These are phyloP conservation scores for Agrochola macilenta DNA, from an alignment of 2,888 invertebrate genomes.

Conservation along the genomic window DNA sequence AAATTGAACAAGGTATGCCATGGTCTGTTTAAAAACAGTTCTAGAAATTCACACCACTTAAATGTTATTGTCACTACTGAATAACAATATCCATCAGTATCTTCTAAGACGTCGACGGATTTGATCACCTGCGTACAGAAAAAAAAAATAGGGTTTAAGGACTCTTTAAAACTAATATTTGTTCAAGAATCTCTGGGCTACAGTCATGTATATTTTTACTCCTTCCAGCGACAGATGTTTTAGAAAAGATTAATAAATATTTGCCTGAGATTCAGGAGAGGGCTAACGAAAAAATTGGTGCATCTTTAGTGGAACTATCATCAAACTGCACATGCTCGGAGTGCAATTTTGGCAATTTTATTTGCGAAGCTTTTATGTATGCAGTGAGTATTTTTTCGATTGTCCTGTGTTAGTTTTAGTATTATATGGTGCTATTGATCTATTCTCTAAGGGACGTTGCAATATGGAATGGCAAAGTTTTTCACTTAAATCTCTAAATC, in stretches of 20 bases:
- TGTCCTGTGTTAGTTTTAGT: neutral
- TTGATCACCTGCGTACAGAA: neutral
- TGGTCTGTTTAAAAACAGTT: neutral
- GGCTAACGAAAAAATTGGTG: constrained; percentile 38
- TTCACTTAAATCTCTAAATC: neutral
- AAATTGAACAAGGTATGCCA: constrained; percentile 91
- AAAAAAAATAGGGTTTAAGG: neutral
- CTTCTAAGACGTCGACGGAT: neutral
- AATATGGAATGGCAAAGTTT: neutral
- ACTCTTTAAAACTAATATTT: neutral
- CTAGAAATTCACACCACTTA: neutral
- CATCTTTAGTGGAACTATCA: constrained; percentile 25
- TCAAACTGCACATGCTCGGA: constrained; percentile 41
- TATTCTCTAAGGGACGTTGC: no score
- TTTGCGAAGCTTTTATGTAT: constrained; percentile 44
- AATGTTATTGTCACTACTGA: neutral
- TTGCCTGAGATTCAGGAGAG: constrained; percentile 24
- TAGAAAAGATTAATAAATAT: constrained; percentile 37
- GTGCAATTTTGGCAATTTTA: constrained; percentile 44
- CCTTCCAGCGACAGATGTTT: constrained; percentile 36
- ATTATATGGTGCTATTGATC: neutral
- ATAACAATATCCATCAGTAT: neutral
- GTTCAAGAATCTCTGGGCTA: neutral
- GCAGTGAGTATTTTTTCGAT: constrained; percentile 33
- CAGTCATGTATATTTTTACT: neutral